Conservation (phyloP, 2,888 invertebrate species). For the Napeogenes inachia region DNA sequence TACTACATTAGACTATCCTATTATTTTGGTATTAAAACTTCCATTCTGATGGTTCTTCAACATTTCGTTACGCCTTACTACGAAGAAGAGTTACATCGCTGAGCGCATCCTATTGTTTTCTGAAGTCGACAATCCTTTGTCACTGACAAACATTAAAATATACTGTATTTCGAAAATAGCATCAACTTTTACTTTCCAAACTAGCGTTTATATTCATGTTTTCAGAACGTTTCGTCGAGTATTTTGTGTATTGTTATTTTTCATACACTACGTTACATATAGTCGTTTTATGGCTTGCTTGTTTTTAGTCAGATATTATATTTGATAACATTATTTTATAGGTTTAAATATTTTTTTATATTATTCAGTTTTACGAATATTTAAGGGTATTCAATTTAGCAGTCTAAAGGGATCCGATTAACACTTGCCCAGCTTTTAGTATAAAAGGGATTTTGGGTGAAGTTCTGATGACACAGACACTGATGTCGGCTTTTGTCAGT, state of each 20-base stretch:
- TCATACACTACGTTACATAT: neutral
- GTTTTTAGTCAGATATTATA: too few species aligned
- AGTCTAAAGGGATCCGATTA: slow-evolving; percentile 19
- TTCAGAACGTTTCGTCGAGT: neutral
- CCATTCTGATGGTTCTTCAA: neutral
- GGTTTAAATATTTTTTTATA: too few species aligned
- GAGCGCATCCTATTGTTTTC: slow-evolving; percentile 13
- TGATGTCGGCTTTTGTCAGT: slow-evolving; percentile 22
- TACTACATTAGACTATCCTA: too few species aligned
- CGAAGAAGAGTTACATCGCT: slow-evolving; percentile 11
- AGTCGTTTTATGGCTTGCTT: too few species aligned
- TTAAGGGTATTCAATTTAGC: slow-evolving; percentile 3
- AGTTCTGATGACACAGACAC: slow-evolving; percentile 24
- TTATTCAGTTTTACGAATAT: neutral
- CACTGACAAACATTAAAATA: slow-evolving; percentile 32
- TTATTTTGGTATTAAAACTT: neutral
- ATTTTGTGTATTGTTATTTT: neutral
- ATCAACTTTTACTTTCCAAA: slow-evolving; percentile 8
- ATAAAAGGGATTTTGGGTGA: slow-evolving; percentile 20
- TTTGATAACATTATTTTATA: too few species aligned
- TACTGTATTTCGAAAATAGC: slow-evolving; percentile 23
- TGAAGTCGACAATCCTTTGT: slow-evolving; percentile 13
- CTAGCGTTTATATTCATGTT: slow-evolving; percentile 3
- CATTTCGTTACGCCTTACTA: slow-evolving; percentile 6
- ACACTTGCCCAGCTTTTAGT: slow-evolving; percentile 25